Conservation (phyloP, 1,140 invertebrate species). For the Ganaspis sp. region DNA sequence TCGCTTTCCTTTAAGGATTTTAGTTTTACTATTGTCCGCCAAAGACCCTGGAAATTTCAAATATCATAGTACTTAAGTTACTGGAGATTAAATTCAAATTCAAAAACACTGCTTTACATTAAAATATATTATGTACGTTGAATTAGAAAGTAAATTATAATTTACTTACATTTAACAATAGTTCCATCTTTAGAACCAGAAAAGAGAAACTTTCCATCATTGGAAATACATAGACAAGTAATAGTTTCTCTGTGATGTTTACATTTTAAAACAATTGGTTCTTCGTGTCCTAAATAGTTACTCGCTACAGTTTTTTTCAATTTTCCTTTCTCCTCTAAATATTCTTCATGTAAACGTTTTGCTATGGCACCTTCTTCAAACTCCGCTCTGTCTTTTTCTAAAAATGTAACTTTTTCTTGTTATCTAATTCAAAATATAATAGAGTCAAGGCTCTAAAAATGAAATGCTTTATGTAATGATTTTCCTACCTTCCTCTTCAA, state of each 20-base stretch:
- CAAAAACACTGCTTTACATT: too few relatives aligned
- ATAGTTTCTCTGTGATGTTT: slow-evolving; percentile 87
- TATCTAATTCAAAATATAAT: not conserved
- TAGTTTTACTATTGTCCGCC: slow-evolving; percentile 76
- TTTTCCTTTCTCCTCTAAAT: slow-evolving; percentile 89
- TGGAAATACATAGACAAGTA: slow-evolving; percentile 88
- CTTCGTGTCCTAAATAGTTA: slow-evolving; percentile 77
- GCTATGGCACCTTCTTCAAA: slow-evolving; percentile 82
- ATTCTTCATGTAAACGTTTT: slow-evolving; percentile 87
- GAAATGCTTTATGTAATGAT: not conserved
- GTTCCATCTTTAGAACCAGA: slow-evolving; percentile 92
- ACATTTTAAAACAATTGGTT: slow-evolving; percentile 79
- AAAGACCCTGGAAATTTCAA: slow-evolving; percentile 76
- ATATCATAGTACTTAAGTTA: slow-evolving; percentile 2
- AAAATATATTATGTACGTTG: slow-evolving; percentile 30
- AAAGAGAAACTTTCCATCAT: slow-evolving; percentile 85
- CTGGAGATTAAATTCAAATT: too few relatives aligned
- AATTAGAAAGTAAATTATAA: slow-evolving; percentile 38
- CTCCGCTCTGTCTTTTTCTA: slow-evolving; percentile 83
- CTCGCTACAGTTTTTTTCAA: slow-evolving; percentile 85
- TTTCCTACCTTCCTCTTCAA: slow-evolving; percentile 83
- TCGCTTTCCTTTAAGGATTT: slow-evolving; percentile 76
- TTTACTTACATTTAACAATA: slow-evolving; percentile 88
- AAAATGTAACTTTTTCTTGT: slow-evolving; percentile 32
- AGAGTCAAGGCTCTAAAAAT: slow-evolving; percentile 1